Evolutionary conservation across 2,797 vertebrate species (phyloP).

Genomic region (Silurus aristotelis): DNA sequence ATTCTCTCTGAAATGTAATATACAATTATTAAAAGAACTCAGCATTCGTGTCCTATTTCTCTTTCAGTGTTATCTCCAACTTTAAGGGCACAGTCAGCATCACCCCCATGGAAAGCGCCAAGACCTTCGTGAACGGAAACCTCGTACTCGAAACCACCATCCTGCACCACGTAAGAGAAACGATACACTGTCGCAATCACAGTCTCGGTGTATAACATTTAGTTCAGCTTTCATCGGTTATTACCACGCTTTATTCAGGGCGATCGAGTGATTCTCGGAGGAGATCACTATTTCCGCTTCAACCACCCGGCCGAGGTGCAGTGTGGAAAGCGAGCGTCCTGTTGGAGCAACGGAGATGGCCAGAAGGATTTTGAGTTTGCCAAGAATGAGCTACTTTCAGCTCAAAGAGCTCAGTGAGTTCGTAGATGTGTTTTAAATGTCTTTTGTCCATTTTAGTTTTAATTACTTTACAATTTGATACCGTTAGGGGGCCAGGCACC

Average conservation of each 20-base stretch:
- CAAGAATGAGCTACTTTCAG: slow-evolving; percentile 88
- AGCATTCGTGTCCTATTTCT: neutral
- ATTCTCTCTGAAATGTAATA: neutral
- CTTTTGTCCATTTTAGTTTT: neutral
- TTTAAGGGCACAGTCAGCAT: slow-evolving; percentile 78
- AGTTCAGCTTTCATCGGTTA: neutral
- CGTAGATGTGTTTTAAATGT: neutral
- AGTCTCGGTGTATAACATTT: neutral
- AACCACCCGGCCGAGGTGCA: slow-evolving; percentile 94
- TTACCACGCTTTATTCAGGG: slow-evolving; percentile 71
- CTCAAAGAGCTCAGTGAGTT: slow-evolving; percentile 87
- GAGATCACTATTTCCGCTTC: slow-evolving; percentile 96
- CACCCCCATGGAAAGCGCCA: slow-evolving; percentile 80
- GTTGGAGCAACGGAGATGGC: slow-evolving; percentile 73
- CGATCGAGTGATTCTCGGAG: slow-evolving; percentile 92
- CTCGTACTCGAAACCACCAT: slow-evolving; percentile 78
- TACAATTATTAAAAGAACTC: neutral
- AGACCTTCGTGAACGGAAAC: slow-evolving; percentile 90
- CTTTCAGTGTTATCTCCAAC: slow-evolving; percentile 83
- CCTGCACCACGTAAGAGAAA: slow-evolving; percentile 86
- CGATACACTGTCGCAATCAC: neutral
- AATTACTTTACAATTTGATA: neutral
- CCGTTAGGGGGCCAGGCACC: neutral
- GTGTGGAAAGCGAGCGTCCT: slow-evolving; percentile 74
- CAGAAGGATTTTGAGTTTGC: slow-evolving; percentile 96